Evolutionary conservation across 2,888 invertebrate genomes (phyloP).

Genomic region (Tryphoninae sp.): DNA sequence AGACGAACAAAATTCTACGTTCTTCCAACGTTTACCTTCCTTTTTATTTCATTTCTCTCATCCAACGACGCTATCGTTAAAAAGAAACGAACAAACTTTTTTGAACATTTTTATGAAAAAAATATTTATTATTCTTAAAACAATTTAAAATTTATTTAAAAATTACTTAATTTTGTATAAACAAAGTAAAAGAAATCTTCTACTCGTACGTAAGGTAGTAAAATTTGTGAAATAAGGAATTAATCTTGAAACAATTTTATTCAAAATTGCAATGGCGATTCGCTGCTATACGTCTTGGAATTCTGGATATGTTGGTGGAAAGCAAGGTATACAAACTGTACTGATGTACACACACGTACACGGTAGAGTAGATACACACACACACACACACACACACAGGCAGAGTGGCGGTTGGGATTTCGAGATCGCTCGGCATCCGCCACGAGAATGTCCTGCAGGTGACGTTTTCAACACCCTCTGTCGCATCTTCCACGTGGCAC

Average conservation of each 20-base stretch:
- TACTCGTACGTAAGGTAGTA: too few relatives aligned
- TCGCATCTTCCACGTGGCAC: conserved; percentile 69
- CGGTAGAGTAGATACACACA: conserved; percentile 9
- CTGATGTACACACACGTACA: conserved; percentile 52
- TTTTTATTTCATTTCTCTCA: not conserved
- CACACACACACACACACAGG: conserved; percentile 56
- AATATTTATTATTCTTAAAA: too few relatives aligned
- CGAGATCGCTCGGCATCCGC: conserved; percentile 76
- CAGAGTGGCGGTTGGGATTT: conserved; percentile 73
- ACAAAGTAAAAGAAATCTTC: too few relatives aligned
- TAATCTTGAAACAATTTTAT: too few relatives aligned
- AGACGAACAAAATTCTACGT: conserved; percentile 1
- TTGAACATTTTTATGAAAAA: not conserved
- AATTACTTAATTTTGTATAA: too few relatives aligned
- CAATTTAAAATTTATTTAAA: too few relatives aligned
- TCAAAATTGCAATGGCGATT: not conserved
- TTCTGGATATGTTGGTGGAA: conserved; percentile 69
- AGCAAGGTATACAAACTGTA: conserved; percentile 11
- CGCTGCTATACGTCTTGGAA: conserved; percentile 72
- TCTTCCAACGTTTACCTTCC: not conserved
- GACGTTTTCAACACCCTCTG: conserved; percentile 77
- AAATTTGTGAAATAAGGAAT: too few relatives aligned
- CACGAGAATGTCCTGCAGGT: conserved; percentile 78
- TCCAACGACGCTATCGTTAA: conserved; percentile 21
- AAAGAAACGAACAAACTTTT: not conserved